Base-by-base conservation (phyloP, 2,113 vertebrate species). In the Actenoides hombroni region DNA sequence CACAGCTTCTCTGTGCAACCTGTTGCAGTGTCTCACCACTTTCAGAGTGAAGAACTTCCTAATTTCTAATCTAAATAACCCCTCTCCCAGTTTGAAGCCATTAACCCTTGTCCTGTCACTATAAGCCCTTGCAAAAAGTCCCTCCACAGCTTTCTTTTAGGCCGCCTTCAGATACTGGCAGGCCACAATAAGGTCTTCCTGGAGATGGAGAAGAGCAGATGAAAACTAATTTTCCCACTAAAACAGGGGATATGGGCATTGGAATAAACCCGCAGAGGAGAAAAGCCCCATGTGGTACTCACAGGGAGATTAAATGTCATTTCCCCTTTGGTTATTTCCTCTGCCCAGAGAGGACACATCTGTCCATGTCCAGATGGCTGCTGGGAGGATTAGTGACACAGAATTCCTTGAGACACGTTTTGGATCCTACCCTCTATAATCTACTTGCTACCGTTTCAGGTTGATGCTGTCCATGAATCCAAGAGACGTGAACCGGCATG, bases 391-490 rank as follows among this genome's bases (percentile, higher is more conserved):
- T 49, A 93, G 61, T 0, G 1, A 82, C 69, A 39, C 0, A 8
- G 51, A 68, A 86, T 63, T 91, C 51, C 65, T 64, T 1, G 3
- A 67, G 68, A 70, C 6, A 10, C 0, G 0, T 63, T 79, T 33
- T 57, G 42, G 80, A 86, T 70, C 25, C 40, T 40, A 57, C 5
- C 20, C 37, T 88, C 39, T 75, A 81, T 75, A 81, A 70, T 56
- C 70, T 84, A n/a, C 56, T 48, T 64, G 51, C 35, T 26, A 29
- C 11, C 0, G 0, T 46, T 82, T 49, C 6, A 6, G 10, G 35
- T 24, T 65, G 68, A 48, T 1, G 5, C 6, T 3, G 1, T 8
- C 49, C 59, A 39, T 7, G 3, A 74, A 83, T 31, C 28, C 48
- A 61, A 76, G 28, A 53, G n/a, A 63, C 0, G 0, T 17, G 14